A percentile compares a stretch with the other conserved stretches of the same genome.
Conservation (phyloP, 2,888 invertebrate species). For the Pristionchus mayeri region DNA sequence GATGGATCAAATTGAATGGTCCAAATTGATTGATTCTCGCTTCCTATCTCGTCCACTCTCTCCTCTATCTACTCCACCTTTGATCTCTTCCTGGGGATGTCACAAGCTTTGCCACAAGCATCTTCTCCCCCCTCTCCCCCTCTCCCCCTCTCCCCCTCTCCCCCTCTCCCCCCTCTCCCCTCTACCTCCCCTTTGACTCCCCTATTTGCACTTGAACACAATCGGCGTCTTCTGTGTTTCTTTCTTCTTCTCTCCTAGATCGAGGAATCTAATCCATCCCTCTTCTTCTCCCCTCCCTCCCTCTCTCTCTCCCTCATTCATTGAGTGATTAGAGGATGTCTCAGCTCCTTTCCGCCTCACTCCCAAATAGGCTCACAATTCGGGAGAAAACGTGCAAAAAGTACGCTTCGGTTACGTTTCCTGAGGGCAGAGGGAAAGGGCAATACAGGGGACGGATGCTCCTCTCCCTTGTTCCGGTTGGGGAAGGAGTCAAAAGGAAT, state of each 20-base stretch:
- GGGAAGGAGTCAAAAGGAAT: not conserved
- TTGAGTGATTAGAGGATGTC: not conserved
- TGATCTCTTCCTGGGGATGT: slow-evolving; percentile 3
- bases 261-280: slow-evolving; percentile 34
- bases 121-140: not conserved
- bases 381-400: not conserved
- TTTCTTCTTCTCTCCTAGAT: slow-evolving; percentile 16
- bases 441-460: not conserved
- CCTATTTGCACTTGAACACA: not conserved
- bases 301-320: not conserved
- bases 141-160: not conserved
- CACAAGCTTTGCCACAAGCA: not conserved
- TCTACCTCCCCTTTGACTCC: not conserved
- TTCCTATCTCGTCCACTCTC: too few species aligned
- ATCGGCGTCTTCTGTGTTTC: not conserved
- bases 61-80: not conserved
- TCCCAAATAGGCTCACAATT: not conserved
- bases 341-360: not conserved
- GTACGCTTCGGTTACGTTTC: not conserved
- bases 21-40: too few species aligned
- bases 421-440: not conserved
- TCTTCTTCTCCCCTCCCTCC: not conserved
- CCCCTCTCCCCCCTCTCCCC: not conserved
- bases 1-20: too few species aligned
- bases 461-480: slow-evolving; percentile 18